Base-by-base conservation (phyloP, 2,797 vertebrate species). In the Gymnopithys bicolor region DNA sequence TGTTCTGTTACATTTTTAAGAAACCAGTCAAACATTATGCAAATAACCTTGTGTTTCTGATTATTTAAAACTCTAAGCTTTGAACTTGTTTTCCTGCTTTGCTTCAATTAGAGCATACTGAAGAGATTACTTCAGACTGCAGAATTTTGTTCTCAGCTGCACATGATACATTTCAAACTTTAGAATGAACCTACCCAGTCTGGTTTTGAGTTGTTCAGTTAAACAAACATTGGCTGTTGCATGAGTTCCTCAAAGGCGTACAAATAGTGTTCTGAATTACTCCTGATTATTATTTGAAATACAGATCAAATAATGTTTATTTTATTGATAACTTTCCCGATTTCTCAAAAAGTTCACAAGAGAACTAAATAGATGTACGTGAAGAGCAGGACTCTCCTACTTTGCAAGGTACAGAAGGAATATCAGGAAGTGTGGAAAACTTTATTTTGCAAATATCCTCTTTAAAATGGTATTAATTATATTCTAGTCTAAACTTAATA, bases 41-140 rank as follows among this genome's bases (percentile, higher is more conserved):
- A 85, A 76, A 91, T 80, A 79, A 76, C 71, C 60, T 79, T 91
- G 78, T 84, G 81, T 82, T 89, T 87, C 71, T 82, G 87, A 79
- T 94, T 84, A 94, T 82, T 91, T 89, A 76, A 91, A 95, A 48
- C 59, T 73, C 84, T 85, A 64, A 67, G 45, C 71, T 87, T 82
- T 94, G 82, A 92, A 80, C 82, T 56, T 85, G 52, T 93, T 95
- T 95, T 77, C 71, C 28, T 91, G 33, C 19, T 94, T 67, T 77
- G 13, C 76, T 76, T 85, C 85, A 83, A 12, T 70, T 85, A 69
- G 7, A 32, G 4, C 28, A 35, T 74, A 21, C 37, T 79, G 71
- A 91, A 95, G 35, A 69, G 71, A 85, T 46, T 91, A 83, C 45
- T 91, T 94, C 45, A 85, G 75, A 45, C 52, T 25, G 74, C 52